Conservation (phyloP, 2,888 invertebrate species). For the Eucriotettix oculatus region DNA sequence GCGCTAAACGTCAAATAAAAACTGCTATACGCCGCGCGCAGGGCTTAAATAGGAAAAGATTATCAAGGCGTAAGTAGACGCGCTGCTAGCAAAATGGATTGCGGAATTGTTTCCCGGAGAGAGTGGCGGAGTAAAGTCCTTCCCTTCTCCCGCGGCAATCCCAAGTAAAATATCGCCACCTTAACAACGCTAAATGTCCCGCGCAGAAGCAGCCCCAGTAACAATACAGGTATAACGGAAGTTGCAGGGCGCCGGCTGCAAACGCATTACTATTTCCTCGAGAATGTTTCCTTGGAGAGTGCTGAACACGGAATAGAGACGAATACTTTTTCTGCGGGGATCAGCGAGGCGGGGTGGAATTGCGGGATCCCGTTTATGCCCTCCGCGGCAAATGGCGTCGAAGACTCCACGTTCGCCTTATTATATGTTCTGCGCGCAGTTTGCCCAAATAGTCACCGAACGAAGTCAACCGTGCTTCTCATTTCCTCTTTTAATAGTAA, state of each 20-base stretch:
- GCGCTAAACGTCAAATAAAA: constrained; percentile 12
- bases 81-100: constrained; percentile 9
- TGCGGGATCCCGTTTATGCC: neutral
- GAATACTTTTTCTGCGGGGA: neutral
- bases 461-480: too few species aligned
- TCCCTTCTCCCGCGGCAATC: neutral
- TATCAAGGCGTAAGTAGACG: neutral
- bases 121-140: constrained; percentile 4
- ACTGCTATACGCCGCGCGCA: constrained; percentile 7
- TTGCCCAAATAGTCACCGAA: too few species aligned
- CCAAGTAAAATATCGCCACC: constrained; percentile 6
- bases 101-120: constrained; percentile 7
- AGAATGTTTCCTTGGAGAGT: neutral
- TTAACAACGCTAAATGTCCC: constrained; percentile 10
- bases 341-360: neutral
- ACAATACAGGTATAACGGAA: neutral
- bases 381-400: neutral
- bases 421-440: too few species aligned
- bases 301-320: neutral
- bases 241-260: neutral
- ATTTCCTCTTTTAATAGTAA: too few species aligned
- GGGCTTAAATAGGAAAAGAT: constrained; percentile 7
- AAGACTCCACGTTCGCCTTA: too few species aligned
- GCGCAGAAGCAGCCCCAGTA: neutral
- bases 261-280: constrained; percentile 7